A percentile compares a stretch with the other conserved stretches of the same genome.
Evolutionary conservation across 2,797 vertebrate species (phyloP).

Genomic region (Pseudochaenichthys georgianus): DNA sequence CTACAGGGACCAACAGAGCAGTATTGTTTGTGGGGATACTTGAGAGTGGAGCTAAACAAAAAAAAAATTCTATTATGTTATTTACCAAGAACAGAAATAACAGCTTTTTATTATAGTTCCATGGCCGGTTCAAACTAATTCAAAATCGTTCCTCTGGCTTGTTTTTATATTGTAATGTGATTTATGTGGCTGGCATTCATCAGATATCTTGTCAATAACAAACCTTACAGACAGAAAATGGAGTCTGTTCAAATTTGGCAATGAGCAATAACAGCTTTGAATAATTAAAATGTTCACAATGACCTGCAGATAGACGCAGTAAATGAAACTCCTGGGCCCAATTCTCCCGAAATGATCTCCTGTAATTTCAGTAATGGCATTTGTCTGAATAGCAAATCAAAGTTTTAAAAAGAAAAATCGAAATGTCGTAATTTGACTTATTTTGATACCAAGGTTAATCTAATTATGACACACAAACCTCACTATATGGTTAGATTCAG

Average conservation of each 20-base stretch:
- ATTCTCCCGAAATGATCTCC: background rate
- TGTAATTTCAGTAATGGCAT: background rate
- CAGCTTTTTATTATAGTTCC: conserved; percentile 9
- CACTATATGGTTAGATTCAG: background rate
- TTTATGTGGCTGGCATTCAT: conserved; percentile 2
- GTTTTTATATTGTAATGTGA: conserved; percentile 10
- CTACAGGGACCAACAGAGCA: conserved; percentile 31
- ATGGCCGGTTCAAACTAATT: background rate
- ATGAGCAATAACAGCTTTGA: conserved; percentile 11
- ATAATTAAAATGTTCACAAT: conserved; percentile 4
- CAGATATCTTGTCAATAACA: background rate
- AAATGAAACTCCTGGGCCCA: background rate
- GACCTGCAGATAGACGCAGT: conserved; percentile 6
- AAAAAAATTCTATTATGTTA: conserved; percentile 44
- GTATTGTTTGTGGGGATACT: conserved; percentile 28
- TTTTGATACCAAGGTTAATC: background rate
- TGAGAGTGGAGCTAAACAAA: conserved; percentile 9
- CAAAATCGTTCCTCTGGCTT: conserved; percentile 2
- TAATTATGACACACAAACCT: background rate
- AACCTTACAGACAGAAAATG: too few relatives aligned
- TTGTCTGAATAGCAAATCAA: background rate
- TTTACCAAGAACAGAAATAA: conserved; percentile 34
- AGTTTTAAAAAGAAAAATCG: background rate
- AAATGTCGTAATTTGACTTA: background rate
- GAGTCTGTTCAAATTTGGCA: background rate